Evolutionary conservation across 2,888 invertebrate species (phyloP).

Genomic region (Lamellibrachia satsuma): DNA sequence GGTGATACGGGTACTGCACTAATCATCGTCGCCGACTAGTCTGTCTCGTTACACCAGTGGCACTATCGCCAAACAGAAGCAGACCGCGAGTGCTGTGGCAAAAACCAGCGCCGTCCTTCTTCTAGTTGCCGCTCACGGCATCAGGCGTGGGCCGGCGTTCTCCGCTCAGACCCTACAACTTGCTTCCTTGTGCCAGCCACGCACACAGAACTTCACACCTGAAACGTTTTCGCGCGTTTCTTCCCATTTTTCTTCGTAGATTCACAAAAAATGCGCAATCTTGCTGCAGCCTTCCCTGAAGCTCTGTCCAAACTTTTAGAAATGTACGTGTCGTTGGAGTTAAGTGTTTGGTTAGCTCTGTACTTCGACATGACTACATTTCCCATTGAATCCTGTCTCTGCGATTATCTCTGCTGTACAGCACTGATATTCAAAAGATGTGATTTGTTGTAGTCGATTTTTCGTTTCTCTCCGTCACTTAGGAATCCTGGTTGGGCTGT

Average conservation of each 20-base stretch:
- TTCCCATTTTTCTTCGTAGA: too few species aligned
- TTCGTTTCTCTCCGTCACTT: not conserved
- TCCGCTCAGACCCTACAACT: too few species aligned
- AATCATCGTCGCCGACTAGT: not conserved
- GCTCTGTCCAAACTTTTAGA: not conserved
- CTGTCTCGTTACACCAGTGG: not conserved
- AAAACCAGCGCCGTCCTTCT: too few species aligned
- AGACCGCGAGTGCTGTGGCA: not conserved
- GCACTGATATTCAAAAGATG: not conserved
- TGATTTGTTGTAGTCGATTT: not conserved
- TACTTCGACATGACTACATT: not conserved
- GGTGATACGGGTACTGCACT: not conserved
- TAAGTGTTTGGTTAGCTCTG: not conserved
- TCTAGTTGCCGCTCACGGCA: too few species aligned
- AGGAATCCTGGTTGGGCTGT: not conserved
- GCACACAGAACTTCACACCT: too few species aligned
- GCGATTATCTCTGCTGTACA: not conserved
- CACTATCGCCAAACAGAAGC: not conserved
- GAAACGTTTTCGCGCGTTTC: too few species aligned
- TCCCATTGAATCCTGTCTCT: not conserved
- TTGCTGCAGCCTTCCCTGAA: not conserved
- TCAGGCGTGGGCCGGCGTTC: too few species aligned
- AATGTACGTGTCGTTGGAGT: not conserved
- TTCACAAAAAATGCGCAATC: not conserved
- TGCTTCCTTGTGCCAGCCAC: too few species aligned